Percentiles rank a stretch among this genome's conserved stretches.
Evolutionary conservation across 2,888 invertebrate species (phyloP).

Genomic region (Calameuta filiformis): DNA sequence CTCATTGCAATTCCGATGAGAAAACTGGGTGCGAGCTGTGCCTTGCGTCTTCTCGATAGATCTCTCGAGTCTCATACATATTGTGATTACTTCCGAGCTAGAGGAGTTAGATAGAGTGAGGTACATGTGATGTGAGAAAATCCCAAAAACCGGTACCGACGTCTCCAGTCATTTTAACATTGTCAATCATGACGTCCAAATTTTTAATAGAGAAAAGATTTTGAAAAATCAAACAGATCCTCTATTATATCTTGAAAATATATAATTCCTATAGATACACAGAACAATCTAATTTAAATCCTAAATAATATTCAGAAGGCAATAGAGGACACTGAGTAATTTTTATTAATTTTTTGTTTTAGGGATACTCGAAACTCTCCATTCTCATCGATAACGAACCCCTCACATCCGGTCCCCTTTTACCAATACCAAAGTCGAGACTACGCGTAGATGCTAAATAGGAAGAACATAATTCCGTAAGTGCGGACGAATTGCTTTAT

Average conservation of each 20-base stretch:
- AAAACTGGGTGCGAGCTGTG: slow-evolving; percentile 51
- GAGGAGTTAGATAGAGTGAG: slow-evolving; percentile 18
- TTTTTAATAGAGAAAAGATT: no score
- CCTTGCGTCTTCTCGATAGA: slow-evolving; percentile 42
- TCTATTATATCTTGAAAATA: no score
- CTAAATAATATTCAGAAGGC: no score
- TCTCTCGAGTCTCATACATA: slow-evolving; percentile 58
- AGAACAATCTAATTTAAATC: no score
- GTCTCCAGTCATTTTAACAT: neutral
- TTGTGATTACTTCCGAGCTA: slow-evolving; percentile 59
- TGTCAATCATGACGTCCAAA: neutral
- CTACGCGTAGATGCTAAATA: slow-evolving; percentile 54
- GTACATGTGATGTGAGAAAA: neutral
- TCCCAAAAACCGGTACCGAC: slow-evolving; percentile 1
- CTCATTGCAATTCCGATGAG: slow-evolving; percentile 62
- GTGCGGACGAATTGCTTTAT: slow-evolving; percentile 60
- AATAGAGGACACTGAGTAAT: no score
- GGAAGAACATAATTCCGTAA: slow-evolving; percentile 55
- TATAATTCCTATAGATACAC: no score
- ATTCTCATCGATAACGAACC: neutral
- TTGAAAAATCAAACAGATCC: no score
- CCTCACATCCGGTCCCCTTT: neutral
- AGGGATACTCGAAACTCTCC: neutral
- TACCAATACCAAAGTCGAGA: neutral
- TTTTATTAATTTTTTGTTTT: no score